Percentiles rank a stretch among this genome's conserved stretches.
These are phyloP conservation scores for Otolemur garnettii DNA, from an alignment of 2,113 vertebrate species.

Conservation along the genomic window DNA sequence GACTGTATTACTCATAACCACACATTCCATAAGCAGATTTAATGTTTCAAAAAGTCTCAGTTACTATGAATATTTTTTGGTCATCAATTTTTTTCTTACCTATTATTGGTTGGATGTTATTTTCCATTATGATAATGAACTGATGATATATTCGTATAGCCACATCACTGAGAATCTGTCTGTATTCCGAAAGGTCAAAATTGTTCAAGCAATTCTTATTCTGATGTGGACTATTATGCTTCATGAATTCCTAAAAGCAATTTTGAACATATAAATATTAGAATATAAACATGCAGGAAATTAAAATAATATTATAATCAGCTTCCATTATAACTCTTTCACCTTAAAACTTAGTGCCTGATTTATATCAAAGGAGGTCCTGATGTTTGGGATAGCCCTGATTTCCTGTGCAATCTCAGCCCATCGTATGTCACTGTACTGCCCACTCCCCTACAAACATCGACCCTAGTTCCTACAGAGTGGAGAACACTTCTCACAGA, in stretches of 20 bases:
- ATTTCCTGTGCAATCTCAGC: background rate
- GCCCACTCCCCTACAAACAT: background rate
- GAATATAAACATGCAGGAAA: background rate
- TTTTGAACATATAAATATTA: constrained; percentile 61
- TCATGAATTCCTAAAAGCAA: constrained; percentile 94
- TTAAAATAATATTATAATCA: background rate
- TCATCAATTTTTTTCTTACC: constrained; percentile 87
- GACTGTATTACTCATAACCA: constrained; percentile 30
- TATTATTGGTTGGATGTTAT: constrained; percentile 92
- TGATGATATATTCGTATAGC: constrained; percentile 96
- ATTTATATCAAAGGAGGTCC: constrained; percentile 17
- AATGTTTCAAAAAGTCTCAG: constrained; percentile 19
- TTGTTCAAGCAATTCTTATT: constrained; percentile 96
- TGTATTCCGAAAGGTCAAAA: constrained; percentile 97
- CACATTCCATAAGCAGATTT: background rate
- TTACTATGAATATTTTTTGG: background rate
- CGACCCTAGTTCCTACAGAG: background rate
- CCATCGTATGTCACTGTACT: background rate
- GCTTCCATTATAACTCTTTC: background rate
- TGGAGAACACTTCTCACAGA: background rate
- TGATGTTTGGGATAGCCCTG: background rate
- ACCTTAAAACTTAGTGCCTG: background rate
- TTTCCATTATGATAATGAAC: constrained; percentile 94
- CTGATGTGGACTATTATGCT: constrained; percentile 92
- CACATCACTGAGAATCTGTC: constrained; percentile 96